Base-by-base conservation (phyloP, 2,888 invertebrate species). In the Erebia palarica region DNA sequence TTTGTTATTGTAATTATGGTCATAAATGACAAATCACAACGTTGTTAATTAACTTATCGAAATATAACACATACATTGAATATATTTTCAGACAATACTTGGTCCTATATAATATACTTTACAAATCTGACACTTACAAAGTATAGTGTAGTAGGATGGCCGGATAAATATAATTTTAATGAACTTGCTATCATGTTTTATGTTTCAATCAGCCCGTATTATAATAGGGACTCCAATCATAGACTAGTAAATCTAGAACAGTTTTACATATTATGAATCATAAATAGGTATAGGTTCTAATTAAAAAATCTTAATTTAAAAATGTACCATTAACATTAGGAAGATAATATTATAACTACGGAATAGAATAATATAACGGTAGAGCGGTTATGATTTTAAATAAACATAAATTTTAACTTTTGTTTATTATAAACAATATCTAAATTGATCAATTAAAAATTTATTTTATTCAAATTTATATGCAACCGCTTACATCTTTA, bases 401-500 rank as follows among this genome's bases (percentile, higher is more conserved):
- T n/a, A 36, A 63, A 49, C 8, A 21, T 21, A 13, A 51, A 36
- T 36, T 3, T 47, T 14, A 60, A 11, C 11, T 5, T 11, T 8
- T 5, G 13, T 44, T 44, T 10, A 5, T 9, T 10, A 42, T n/a
- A 16, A 11, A 18, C 5, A 44, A 42, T 18, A 13, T 61, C 47
- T 4, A 18, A 36, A 55, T 53, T 65, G 11, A 36, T n/a, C 4
- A 36, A 53, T 7, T 44, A 42, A 61, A 68, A 69, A 69, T 55
- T 55, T n/a, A 16, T 60, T 68, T 21, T 42, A 14, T 58, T 60
- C 16, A n/a, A 60, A 44, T 64, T 68, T 27, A 67, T 69, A 60
- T 69, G 68, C 70, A 65, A 72, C 61, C 59, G 16, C 27, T 36
- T 55, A 13, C 58, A 58, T 36, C 67, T 21, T 64, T 58, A 21